Evolutionary conservation across 2,888 invertebrate species (phyloP).

Genomic region (Cerastis leucographa): DNA sequence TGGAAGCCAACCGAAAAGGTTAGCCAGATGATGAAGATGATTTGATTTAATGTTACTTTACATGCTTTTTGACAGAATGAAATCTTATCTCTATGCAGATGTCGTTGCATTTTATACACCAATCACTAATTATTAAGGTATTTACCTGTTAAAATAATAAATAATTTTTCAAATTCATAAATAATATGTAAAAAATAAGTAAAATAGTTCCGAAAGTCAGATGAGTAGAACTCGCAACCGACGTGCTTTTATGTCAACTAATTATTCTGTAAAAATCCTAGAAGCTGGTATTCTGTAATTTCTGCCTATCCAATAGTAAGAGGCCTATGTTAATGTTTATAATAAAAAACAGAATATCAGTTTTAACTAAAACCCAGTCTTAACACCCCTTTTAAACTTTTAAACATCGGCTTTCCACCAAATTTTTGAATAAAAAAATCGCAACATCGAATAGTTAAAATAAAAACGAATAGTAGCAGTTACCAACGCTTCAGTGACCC

Average conservation of each 20-base stretch:
- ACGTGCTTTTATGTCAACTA: neutral
- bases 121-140: neutral
- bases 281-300: neutral
- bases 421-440: conserved; percentile 22
- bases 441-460: conserved; percentile 27
- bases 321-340: neutral
- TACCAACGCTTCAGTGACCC: conserved; percentile 29
- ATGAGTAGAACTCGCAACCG: neutral
- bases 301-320: too few species aligned
- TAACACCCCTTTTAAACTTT: neutral
- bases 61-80: neutral
- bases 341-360: neutral
- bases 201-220: neutral
- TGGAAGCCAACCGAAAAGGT: too few species aligned
- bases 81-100: neutral
- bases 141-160: neutral
- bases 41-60: too few species aligned
- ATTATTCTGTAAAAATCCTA: neutral
- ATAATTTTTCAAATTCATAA: neutral
- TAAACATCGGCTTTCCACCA: neutral
- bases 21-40: too few species aligned
- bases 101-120: neutral
- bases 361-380: neutral
- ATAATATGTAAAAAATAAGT: neutral
- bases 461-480: conserved; percentile 36